A percentile compares a stretch with the other conserved stretches of the same genome.
These are phyloP conservation scores for Rhombomys opimus DNA, from an alignment of 2,113 vertebrate genomes.

Conservation along the genomic window DNA sequence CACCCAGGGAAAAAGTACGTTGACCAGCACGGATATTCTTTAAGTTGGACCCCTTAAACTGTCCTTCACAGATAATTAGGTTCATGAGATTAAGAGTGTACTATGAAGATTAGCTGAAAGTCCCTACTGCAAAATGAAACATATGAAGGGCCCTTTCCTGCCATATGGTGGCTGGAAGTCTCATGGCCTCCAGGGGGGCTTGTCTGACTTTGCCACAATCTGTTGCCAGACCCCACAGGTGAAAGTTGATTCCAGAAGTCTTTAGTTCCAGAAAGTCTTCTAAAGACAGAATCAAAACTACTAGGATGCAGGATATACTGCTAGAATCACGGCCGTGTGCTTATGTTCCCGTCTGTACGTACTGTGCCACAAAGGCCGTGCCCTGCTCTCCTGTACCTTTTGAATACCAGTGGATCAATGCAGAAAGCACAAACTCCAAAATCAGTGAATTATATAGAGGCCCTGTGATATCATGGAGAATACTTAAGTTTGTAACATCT, in stretches of 20 bases:
- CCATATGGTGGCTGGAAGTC: conserved; percentile 86
- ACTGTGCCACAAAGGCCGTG: not conserved
- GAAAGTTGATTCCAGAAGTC: conserved; percentile 85
- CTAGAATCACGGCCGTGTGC: conserved; percentile 39
- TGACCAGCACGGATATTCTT: conserved; percentile 77
- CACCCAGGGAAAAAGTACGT: conserved; percentile 49
- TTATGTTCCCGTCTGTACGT: conserved; percentile 51
- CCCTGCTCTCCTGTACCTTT: not conserved
- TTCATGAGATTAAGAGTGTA: conserved; percentile 85
- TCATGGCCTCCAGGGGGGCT: conserved; percentile 83
- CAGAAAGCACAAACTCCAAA: not conserved
- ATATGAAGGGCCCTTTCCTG: conserved; percentile 81
- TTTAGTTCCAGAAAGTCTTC: conserved; percentile 71
- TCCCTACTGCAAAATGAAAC: conserved; percentile 78
- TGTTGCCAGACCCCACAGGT: conserved; percentile 85
- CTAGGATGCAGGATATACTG: conserved; percentile 50
- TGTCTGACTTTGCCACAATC: conserved; percentile 88
- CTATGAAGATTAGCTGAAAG: conserved; percentile 80
- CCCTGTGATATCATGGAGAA: not conserved
- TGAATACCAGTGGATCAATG: not conserved
- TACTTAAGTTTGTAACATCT: not conserved
- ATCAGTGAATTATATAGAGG: not conserved
- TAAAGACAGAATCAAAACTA: conserved; percentile 81
- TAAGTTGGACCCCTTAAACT: conserved; percentile 82
- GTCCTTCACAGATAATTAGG: conserved; percentile 86